A percentile compares a stretch with the other conserved stretches of the same genome.
Evolutionary conservation across 2,113 vertebrate genomes (phyloP).

Genomic region (Barbus barbus): DNA sequence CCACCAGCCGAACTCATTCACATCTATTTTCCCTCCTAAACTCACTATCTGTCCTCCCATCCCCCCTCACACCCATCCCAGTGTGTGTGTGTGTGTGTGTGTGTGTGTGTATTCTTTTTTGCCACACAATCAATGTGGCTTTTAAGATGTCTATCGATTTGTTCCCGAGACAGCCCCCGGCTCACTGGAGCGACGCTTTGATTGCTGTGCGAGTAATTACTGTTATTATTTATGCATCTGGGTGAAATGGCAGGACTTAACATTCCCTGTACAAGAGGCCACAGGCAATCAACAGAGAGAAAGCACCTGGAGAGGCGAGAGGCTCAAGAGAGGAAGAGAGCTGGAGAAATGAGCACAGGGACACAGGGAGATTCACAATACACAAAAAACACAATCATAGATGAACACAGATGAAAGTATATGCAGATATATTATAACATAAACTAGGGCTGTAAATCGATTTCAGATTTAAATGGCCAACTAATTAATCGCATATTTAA

Average conservation of each 20-base stretch:
- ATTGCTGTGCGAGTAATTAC: slow-evolving; percentile 85
- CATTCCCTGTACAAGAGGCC: slow-evolving; percentile 83
- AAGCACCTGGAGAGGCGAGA: slow-evolving; percentile 74
- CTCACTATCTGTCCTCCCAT: slow-evolving; percentile 54
- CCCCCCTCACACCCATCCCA: slow-evolving; percentile 32
- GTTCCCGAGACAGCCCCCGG: slow-evolving; percentile 79
- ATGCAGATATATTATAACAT: neutral
- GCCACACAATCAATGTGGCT: slow-evolving; percentile 83
- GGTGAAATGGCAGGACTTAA: slow-evolving; percentile 85
- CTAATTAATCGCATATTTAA: neutral
- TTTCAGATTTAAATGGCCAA: neutral
- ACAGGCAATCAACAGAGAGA: slow-evolving; percentile 81
- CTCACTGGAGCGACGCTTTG: slow-evolving; percentile 81
- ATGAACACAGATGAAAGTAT: neutral
- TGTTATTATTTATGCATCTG: slow-evolving; percentile 88
- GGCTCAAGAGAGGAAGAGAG: slow-evolving; percentile 38
- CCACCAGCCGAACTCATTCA: slow-evolving; percentile 42
- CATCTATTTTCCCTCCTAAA: too few species aligned
- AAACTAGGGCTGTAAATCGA: neutral
- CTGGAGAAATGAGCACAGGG: slow-evolving; percentile 21
- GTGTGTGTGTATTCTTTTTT: slow-evolving; percentile 75
- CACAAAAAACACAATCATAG: neutral
- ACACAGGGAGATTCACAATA: slow-evolving; percentile 23
- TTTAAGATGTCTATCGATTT: slow-evolving; percentile 86
- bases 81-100: slow-evolving; percentile 77